phyloP scores from a whole-genome alignment of 2,797 vertebrate species.

The Benthosema pterotum region DNA sequence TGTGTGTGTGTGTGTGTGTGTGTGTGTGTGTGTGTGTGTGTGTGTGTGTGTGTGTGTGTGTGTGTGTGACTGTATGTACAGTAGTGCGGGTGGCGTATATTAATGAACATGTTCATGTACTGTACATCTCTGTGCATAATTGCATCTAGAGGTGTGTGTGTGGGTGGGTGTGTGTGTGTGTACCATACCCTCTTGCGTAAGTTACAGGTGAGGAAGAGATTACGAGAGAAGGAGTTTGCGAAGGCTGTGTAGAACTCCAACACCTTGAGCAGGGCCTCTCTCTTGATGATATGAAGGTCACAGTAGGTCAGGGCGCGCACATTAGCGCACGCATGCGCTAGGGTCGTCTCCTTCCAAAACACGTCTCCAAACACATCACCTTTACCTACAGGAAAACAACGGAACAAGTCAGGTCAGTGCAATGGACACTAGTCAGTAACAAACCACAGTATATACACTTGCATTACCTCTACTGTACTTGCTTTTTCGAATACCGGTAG shows the following conservation, averaged over 20 bases:
- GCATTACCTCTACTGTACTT: too few species aligned
- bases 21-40: not conserved
- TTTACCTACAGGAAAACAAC: slow-evolving; percentile 82
- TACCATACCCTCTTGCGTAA: slow-evolving; percentile 91
- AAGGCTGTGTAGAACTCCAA: slow-evolving; percentile 95
- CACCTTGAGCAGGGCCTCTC: slow-evolving; percentile 94
- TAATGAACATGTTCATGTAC: not conserved
- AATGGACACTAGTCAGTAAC: not conserved
- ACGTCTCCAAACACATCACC: slow-evolving; percentile 96
- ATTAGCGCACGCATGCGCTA: slow-evolving; percentile 93
- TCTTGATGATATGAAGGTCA: slow-evolving; percentile 93
- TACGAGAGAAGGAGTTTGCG: slow-evolving; percentile 95
- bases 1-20: not conserved
- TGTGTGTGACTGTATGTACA: slow-evolving; percentile 3
- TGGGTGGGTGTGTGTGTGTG: not conserved
- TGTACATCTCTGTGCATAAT: not conserved
- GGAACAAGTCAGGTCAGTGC: not conserved
- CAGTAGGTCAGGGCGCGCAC: slow-evolving; percentile 95
- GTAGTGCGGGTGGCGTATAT: not conserved
- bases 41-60: not conserved
- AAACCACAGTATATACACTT: too few species aligned
- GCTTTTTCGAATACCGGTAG: too few species aligned
- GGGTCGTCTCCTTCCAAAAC: slow-evolving; percentile 94
- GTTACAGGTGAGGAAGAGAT: slow-evolving; percentile 96
- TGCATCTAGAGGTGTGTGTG: not conserved